Base-by-base conservation (phyloP, 1,140 invertebrate species). In the Coenobita brevimanus region DNA sequence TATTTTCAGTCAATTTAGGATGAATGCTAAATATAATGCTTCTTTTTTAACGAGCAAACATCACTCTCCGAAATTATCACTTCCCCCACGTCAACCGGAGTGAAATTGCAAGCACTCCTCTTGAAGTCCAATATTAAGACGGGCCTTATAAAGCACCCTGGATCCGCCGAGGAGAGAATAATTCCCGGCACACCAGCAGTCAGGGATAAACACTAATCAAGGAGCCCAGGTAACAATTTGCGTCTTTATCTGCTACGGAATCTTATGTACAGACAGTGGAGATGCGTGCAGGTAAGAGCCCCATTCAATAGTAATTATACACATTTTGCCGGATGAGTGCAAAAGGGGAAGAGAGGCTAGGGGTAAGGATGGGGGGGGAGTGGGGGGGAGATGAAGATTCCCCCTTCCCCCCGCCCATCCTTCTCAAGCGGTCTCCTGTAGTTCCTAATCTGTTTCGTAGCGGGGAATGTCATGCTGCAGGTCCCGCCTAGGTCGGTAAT, bases 301-400 rank as follows among this genome's bases (percentile, higher is more conserved):
- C 57, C 62, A 82, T 60, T 67, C 60, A 43, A 67, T 82, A 43
- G 60, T 69, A 82, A 82, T 82, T 82, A 82, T 46, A 67, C 79
- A 67, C 78, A 80, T 80, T 80, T 80, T 80, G 27, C 78, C 62
- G 78, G 78, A 30, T 62, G 43, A 60, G 50, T 57, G 27, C 50
- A 27, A 36, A 60, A 41, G 60, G 38, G 64, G 43, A 38, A 38
- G 79, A 43, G 30, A 33, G 67, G 33, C n/a, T n/a, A n/a, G 67
- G 33, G 67, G 3, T 24, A 36, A 17, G 3, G 3, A 62, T 24
- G 50, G 13, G 3, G 67, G 17, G 8, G 24, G 62, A 10, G 8
- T 8, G 21, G 27, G 62, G 10, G 21, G 21, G 62, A n/a, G 21
- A 67, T 50, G 17, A 50, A 17, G 46, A n/a, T n/a, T n/a, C n/a